These are phyloP conservation scores for Heterotis niloticus DNA, from an alignment of 2,113 vertebrate genomes.

Conservation along the genomic window DNA sequence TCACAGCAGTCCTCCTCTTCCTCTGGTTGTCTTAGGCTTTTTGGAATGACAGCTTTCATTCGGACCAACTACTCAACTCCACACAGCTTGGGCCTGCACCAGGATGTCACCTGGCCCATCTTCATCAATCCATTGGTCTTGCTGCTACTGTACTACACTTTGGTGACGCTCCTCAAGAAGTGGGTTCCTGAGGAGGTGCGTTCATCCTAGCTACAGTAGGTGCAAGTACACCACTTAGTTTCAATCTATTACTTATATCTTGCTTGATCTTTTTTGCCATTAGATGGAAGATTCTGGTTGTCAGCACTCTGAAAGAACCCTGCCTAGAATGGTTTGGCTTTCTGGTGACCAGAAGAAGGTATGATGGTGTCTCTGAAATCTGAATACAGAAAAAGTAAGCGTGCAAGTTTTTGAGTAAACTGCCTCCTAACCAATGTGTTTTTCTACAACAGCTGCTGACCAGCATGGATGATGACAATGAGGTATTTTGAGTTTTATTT, in stretches of 20 bases:
- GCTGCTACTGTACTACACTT: slow-evolving; percentile 67
- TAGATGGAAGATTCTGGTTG: background rate
- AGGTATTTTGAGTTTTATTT: slow-evolving; percentile 37
- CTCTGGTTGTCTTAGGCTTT: slow-evolving; percentile 54
- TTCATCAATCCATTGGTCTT: slow-evolving; percentile 68
- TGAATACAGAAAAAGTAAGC: background rate
- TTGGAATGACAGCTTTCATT: slow-evolving; percentile 71
- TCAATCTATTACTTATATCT: background rate
- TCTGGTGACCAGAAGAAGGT: slow-evolving; percentile 23
- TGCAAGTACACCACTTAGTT: background rate
- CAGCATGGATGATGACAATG: slow-evolving; percentile 61
- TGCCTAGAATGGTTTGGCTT: slow-evolving; percentile 21
- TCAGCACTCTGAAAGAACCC: background rate
- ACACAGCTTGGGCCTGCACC: slow-evolving; percentile 61
- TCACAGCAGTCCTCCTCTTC: background rate
- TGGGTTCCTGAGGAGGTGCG: slow-evolving; percentile 52
- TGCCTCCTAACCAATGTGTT: background rate
- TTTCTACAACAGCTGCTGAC: slow-evolving; percentile 55
- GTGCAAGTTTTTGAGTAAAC: background rate
- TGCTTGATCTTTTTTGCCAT: background rate
- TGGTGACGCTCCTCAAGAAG: slow-evolving; percentile 66
- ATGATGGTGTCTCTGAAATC: background rate
- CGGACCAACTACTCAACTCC: slow-evolving; percentile 58
- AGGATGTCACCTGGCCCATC: slow-evolving; percentile 64
- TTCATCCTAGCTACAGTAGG: background rate